Base-by-base conservation (phyloP, 2,888 invertebrate genomes). In the Ferrisia virgata region DNA sequence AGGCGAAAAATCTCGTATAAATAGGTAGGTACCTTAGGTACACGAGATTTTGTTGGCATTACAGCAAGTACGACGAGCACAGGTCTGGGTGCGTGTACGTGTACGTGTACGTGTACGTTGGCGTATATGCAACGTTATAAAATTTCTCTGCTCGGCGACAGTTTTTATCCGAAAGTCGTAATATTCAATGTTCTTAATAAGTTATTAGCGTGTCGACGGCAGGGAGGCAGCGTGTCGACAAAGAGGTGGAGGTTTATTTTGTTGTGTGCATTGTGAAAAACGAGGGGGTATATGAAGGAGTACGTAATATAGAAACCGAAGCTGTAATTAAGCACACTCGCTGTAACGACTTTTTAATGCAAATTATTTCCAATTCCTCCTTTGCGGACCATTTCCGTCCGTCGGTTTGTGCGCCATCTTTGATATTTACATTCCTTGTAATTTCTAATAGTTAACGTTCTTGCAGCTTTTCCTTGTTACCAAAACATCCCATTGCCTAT, bases 311-410 rank as follows among this genome's bases (percentile, higher is more conserved):
- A 83, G 83, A 83, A 83, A 83, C 83, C 83, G 83, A 83, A 83
- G 83, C 83, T 84, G 84, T 84, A 84, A 84, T 84, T 84, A 84
- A 84, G 84, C 79, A 84, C 84, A 78, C 84, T 79, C 84, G 79
- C 84, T 84, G 84, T 84, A 84, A 84, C 84, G 84, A 84, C 84
- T 84, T 84, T 84, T 84, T 84, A 84, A 84, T 84, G 84, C 80
- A 84, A 84, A 84, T 84, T 84, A 84, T 84, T 85, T 82, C 58
- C 84, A 80, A 84, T 84, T 84, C 80, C 80, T 84, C 84, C 69
- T 79, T 84, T 84, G 78, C 79, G 79, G 79, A 79, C 84, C 84
- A 79, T 78, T 79, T 79, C 84, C 84, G 79, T 78, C 79, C 58
- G 84, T 79, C 84, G 84, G 53, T 53, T 40, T 79, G 78, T 53